Evolutionary conservation across 2,888 invertebrate species (phyloP).

Genomic region (Hydriomena furcata): DNA sequence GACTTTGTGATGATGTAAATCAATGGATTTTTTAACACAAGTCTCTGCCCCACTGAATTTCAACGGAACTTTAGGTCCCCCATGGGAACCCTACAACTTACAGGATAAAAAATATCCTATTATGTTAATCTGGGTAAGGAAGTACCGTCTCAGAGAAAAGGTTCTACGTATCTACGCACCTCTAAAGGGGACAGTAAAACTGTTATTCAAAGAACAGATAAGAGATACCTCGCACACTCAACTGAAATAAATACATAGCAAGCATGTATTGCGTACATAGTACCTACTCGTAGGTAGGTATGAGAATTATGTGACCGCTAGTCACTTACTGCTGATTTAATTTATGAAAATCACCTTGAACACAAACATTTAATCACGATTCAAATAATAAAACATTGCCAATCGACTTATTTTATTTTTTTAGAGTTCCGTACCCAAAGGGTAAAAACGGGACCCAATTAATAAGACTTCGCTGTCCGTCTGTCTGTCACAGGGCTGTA

Average conservation of each 20-base stretch:
- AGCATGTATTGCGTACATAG: not conserved
- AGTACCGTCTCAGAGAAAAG: constrained; percentile 50
- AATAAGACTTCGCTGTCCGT: no score
- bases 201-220: constrained; percentile 47
- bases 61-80: constrained; percentile 53
- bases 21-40: constrained; percentile 48
- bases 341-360: no score
- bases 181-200: constrained; percentile 46
- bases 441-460: no score
- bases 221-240: constrained; percentile 32
- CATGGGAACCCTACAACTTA: constrained; percentile 55
- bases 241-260: constrained; percentile 3
- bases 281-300: not conserved
- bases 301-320: no score
- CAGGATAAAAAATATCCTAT: constrained; percentile 59
- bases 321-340: no score
- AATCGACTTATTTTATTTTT: no score
- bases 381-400: no score
- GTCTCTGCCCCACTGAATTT: constrained; percentile 45
- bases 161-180: constrained; percentile 48
- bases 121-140: constrained; percentile 55
- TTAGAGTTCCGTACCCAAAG: no score
- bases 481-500: no score
- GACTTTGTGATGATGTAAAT: constrained; percentile 40
- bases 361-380: no score